These are phyloP conservation scores for Vipera latastei DNA, from an alignment of 2,797 vertebrate species.

Conservation along the genomic window DNA sequence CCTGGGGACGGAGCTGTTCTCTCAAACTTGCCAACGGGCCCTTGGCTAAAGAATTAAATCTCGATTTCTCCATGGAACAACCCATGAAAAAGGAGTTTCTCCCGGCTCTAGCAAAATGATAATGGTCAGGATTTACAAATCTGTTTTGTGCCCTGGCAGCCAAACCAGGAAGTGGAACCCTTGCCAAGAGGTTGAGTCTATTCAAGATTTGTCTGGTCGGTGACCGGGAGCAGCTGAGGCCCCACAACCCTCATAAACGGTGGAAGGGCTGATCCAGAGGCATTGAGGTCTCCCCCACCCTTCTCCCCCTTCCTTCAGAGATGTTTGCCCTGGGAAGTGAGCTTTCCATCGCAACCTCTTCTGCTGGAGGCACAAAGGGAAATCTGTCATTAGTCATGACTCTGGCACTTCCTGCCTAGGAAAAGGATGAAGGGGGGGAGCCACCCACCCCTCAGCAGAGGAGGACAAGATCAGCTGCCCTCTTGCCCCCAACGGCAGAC, in stretches of 20 bases:
- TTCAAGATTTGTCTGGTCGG: not conserved
- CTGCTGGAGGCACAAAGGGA: slow-evolving; percentile 12
- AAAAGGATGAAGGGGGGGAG: slow-evolving; percentile 11
- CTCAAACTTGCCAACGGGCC: not conserved
- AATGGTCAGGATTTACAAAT: not conserved
- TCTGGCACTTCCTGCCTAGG: slow-evolving; percentile 60
- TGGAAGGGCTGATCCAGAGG: not conserved
- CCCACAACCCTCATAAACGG: not conserved
- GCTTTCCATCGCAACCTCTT: not conserved
- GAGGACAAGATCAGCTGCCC: not conserved
- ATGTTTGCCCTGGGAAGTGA: not conserved
- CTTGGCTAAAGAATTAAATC: not conserved
- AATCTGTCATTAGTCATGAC: slow-evolving; percentile 54
- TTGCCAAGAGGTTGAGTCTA: not conserved
- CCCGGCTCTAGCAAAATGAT: not conserved
- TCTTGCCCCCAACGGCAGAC: slow-evolving; percentile 1
- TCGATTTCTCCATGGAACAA: not conserved
- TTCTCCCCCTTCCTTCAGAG: no score
- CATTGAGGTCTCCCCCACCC: not conserved
- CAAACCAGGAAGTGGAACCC: not conserved
- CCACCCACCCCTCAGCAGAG: not conserved
- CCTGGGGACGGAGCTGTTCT: not conserved
- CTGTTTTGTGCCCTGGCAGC: not conserved
- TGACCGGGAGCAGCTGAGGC: not conserved
- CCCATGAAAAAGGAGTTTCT: not conserved